Evolutionary conservation across 1,140 invertebrate genomes (phyloP).

Genomic region (Sarcophaga peregrina): DNA sequence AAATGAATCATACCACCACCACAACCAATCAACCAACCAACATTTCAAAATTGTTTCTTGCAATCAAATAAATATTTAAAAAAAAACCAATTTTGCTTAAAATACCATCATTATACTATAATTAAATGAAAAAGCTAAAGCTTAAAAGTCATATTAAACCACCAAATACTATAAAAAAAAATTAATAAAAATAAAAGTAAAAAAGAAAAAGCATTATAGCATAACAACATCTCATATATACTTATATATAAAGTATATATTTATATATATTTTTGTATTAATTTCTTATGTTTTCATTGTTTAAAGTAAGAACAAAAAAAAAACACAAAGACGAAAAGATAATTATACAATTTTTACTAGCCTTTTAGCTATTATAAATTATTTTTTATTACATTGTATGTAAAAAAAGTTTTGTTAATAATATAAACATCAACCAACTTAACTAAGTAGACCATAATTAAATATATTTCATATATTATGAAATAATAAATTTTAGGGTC

Average conservation of each 20-base stretch:
- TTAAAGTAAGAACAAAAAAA: too few species aligned
- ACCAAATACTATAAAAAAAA: neutral
- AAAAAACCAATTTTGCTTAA: neutral
- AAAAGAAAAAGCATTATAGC: neutral
- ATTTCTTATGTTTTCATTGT: neutral
- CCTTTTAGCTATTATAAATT: slow-evolving; percentile 1
- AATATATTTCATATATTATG: slow-evolving; percentile 18
- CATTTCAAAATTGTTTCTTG: neutral
- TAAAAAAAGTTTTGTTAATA: neutral
- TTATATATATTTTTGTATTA: slow-evolving; percentile 7
- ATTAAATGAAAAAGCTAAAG: neutral
- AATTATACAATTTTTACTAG: neutral
- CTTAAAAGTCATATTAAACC: slow-evolving; percentile 10
- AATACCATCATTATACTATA: neutral
- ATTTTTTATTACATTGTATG: neutral
- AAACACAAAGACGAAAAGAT: too few species aligned
- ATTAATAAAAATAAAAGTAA: neutral
- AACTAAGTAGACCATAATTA: neutral
- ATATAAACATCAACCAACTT: neutral
- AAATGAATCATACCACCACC: neutral
- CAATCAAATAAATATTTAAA: neutral
- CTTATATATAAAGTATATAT: neutral
- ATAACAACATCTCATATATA: neutral
- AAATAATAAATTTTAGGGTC: neutral
- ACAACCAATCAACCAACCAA: neutral